These are phyloP conservation scores for Pentalonia nigronervosa DNA, from an alignment of 1,140 invertebrate genomes.

Conservation along the genomic window DNA sequence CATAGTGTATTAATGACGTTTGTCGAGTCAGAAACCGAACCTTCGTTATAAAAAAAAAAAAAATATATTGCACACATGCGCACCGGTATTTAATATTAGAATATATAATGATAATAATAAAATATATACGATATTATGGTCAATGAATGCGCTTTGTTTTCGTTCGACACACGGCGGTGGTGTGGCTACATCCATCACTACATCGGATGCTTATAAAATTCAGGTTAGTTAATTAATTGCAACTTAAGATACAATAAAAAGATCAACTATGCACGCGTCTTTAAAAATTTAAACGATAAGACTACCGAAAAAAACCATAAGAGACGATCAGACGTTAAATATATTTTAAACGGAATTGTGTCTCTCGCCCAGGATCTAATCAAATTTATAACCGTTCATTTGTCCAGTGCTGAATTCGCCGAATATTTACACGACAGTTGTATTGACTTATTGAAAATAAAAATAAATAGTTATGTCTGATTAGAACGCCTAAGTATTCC, in stretches of 20 bases:
- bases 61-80: not conserved
- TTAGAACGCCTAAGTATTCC: too few relatives aligned
- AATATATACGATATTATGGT: not conserved
- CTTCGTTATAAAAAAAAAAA: not conserved
- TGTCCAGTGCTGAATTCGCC: too few relatives aligned
- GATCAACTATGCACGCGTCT: not conserved
- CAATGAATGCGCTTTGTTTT: conserved; percentile 31
- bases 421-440: not conserved
- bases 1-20: conserved; percentile 28
- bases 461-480: not conserved
- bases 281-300: not conserved
- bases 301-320: not conserved
- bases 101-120: conserved; percentile 19
- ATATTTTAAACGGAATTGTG: not conserved
- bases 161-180: not conserved
- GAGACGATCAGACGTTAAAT: not conserved
- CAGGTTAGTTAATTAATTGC: not conserved
- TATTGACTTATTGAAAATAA: not conserved
- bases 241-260: not conserved
- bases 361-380: not conserved
- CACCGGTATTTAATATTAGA: conserved; percentile 18
- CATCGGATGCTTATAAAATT: not conserved
- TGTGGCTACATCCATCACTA: not conserved
- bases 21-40: conserved; percentile 41
- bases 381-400: not conserved